Percentiles rank a stretch among this genome's conserved stretches.
phyloP scores from a whole-genome alignment of 2,888 invertebrate genomes.

The Lamellibrachia columna region DNA sequence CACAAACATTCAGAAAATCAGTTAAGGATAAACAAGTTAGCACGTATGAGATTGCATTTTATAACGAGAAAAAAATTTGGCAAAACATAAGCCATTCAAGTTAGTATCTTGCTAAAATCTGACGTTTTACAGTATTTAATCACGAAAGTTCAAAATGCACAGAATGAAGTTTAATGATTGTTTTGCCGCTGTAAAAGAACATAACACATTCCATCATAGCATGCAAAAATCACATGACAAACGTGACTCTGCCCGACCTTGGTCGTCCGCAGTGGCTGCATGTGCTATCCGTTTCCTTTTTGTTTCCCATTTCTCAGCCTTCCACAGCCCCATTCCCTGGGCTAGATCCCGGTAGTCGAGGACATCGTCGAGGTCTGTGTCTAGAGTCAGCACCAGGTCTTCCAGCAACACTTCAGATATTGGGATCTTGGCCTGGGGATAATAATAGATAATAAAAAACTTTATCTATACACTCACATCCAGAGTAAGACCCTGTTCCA shows the following conservation, averaged over 20 bases:
- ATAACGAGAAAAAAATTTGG: too few species aligned
- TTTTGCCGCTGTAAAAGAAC: neutral
- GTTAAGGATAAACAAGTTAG: too few species aligned
- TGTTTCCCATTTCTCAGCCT: slow-evolving; percentile 50
- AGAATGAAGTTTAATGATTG: neutral
- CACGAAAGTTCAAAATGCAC: too few species aligned
- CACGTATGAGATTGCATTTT: too few species aligned
- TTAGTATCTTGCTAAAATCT: too few species aligned
- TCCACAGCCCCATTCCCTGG: slow-evolving; percentile 51
- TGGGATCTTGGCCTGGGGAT: slow-evolving; percentile 53
- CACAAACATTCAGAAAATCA: too few species aligned
- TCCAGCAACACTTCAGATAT: slow-evolving; percentile 56
- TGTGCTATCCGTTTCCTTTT: slow-evolving; percentile 30
- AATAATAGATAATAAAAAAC: neutral
- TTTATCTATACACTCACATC: too few species aligned
- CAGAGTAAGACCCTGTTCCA: too few species aligned
- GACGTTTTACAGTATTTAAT: too few species aligned
- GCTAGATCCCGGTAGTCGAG: slow-evolving; percentile 60
- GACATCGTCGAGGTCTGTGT: slow-evolving; percentile 55
- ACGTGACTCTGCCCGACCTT: neutral
- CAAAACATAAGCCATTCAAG: too few species aligned
- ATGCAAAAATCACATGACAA: neutral
- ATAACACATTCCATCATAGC: neutral
- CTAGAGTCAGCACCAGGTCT: slow-evolving; percentile 58
- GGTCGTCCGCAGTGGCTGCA: neutral